Evolutionary conservation across 1,140 invertebrate genomes (phyloP).

Genomic region (Pissodes strobi): DNA sequence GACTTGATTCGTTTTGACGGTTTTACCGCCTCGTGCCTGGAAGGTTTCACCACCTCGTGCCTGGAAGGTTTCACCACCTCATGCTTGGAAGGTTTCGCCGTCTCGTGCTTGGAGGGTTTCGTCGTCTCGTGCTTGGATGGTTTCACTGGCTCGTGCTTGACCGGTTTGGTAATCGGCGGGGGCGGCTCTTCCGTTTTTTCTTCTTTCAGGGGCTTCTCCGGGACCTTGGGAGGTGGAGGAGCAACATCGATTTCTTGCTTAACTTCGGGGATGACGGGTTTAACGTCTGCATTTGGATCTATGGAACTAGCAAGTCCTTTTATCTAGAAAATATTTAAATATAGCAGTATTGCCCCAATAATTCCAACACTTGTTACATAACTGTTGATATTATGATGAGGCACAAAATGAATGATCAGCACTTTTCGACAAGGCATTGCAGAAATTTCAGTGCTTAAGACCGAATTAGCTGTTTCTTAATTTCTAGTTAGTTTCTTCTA

Average conservation of each 20-base stretch:
- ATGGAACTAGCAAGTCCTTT: slow-evolving; percentile 53
- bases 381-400: too few relatives aligned
- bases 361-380: too few relatives aligned
- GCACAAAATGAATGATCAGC: too few relatives aligned
- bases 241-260: slow-evolving; percentile 5
- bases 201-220: slow-evolving; percentile 1
- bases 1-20: background rate
- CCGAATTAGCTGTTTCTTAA: too few relatives aligned
- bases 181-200: slow-evolving; percentile 5
- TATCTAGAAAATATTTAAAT: slow-evolving; percentile 47
- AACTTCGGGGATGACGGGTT: background rate
- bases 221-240: background rate
- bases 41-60: too few relatives aligned
- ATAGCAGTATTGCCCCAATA: too few relatives aligned
- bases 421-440: too few relatives aligned
- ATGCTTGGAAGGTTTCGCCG: background rate
- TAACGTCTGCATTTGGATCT: slow-evolving; percentile 5
- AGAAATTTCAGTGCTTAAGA: too few relatives aligned
- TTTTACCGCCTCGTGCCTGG: background rate
- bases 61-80: background rate
- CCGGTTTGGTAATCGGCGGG: background rate
- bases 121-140: background rate
- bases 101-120: background rate
- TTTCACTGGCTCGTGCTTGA: background rate
- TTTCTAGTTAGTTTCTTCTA: too few relatives aligned